These are phyloP conservation scores for Antheraea mylitta DNA, from an alignment of 1,140 invertebrate species.

Conservation along the genomic window DNA sequence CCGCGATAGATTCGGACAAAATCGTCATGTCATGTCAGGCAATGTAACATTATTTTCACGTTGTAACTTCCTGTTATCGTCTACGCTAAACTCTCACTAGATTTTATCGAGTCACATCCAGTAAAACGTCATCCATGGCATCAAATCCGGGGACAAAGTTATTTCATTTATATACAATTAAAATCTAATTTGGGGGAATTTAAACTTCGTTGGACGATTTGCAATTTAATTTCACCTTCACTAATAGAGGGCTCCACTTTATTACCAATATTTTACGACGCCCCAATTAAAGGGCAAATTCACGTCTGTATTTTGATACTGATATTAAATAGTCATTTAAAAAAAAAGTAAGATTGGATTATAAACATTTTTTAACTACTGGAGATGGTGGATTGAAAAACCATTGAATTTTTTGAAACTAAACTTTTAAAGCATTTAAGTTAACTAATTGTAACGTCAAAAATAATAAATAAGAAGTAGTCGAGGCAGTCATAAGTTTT, in stretches of 20 bases:
- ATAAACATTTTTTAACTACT: no score
- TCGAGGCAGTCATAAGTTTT: no score
- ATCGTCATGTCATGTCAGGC: no score
- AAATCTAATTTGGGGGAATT: slow-evolving; percentile 31
- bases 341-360: no score
- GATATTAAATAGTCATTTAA: no score
- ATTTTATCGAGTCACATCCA: slow-evolving; percentile 12
- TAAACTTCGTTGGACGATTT: slow-evolving; percentile 23
- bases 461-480: no score
- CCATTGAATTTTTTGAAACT: no score
- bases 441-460: no score
- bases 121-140: slow-evolving; percentile 17
- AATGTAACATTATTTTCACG: no score
- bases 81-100: background rate
- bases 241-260: background rate
- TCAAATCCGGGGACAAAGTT: slow-evolving; percentile 30
- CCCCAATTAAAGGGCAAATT: background rate
- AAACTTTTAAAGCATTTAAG: no score
- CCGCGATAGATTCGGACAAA: no score
- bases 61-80: background rate
- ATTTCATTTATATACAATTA: slow-evolving; percentile 40
- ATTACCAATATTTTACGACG: background rate
- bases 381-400: no score
- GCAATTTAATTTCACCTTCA: slow-evolving; percentile 26
- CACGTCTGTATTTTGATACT: background rate